Evolutionary conservation across 2,113 vertebrate species (phyloP).

Genomic region (Eira barbara): DNA sequence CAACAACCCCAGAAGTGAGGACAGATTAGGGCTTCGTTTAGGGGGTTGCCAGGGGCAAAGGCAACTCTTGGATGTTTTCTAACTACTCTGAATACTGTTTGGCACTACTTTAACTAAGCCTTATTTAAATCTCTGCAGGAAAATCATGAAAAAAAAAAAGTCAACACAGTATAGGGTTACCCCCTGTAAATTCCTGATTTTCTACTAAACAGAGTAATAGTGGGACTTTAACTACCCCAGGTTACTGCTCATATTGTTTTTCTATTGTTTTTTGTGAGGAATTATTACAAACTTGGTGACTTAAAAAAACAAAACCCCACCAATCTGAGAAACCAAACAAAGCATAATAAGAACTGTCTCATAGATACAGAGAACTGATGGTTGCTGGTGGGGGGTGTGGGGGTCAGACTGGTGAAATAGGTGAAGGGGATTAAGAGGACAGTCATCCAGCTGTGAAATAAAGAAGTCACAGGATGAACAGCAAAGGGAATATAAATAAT

Average conservation of each 20-base stretch:
- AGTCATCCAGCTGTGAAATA: background rate
- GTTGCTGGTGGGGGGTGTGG: background rate
- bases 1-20: background rate
- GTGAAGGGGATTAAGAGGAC: background rate
- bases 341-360: background rate
- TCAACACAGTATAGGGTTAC: background rate
- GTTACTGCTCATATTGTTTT: background rate
- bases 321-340: background rate
- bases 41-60: background rate
- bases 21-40: background rate
- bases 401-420: background rate
- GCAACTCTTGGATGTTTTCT: background rate
- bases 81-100: background rate
- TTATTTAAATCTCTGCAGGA: background rate
- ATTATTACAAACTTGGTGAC: background rate
- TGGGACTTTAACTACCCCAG: background rate
- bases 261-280: background rate
- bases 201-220: background rate
- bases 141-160: background rate
- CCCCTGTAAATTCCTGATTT: background rate
- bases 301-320: background rate
- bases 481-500: background rate
- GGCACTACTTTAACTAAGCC: background rate
- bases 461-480: background rate
- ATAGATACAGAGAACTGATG: background rate